Base-by-base conservation (phyloP, 2,113 vertebrate species). In the Tiliqua scincoides region DNA sequence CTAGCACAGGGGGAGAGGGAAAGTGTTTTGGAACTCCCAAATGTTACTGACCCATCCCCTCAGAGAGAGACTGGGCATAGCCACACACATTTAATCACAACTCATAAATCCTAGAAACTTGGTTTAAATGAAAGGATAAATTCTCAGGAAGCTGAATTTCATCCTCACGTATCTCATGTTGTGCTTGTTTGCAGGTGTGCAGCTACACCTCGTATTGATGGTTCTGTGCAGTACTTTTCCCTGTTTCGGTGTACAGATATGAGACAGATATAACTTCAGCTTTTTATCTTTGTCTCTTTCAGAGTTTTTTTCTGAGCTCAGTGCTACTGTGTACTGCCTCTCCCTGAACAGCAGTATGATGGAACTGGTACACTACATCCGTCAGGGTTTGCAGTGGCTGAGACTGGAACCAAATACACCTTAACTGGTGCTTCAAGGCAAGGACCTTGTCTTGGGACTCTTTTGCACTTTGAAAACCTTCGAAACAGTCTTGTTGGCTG, bases 381-480 rank as follows among this genome's bases (percentile, higher is more conserved):
- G 97, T 79, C 98, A 98, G 89, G 98, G 97, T 62, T 96, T 99
- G 89, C 96, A 97, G 86, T 97, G 98, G 97, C 97, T 99, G 76
- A 95, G 96, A 89, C 96, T 97, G 94, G 95, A 96, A 91, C 92
- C 94, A 93, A 96, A 91, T 54, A 95, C 90, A 91, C 94, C 96
- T 90, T 97, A 96, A 93, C 6, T 95, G 91, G 84, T 88, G 88
- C 91, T 93, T 74, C 82, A 52, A 57, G 91, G 76, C 83, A 79
- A 82, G 23, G 32, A 75, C 48, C 76, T 86, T 87, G 89, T 91
- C 92, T 94, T 93, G 90, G 54, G 93, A 94, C 87, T 90, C 85
- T 90, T 96, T 95, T 97, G 96, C 96, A 96, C 96, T 96, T 96
- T 95, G 87, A 89, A 96, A 95, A 93, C 93, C 93, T 95, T 92